Evolutionary conservation across 1,140 invertebrate genomes (phyloP), one percentile per base, ranked within the genome.

Genomic region (Dolichoris vasculosae): DNA sequence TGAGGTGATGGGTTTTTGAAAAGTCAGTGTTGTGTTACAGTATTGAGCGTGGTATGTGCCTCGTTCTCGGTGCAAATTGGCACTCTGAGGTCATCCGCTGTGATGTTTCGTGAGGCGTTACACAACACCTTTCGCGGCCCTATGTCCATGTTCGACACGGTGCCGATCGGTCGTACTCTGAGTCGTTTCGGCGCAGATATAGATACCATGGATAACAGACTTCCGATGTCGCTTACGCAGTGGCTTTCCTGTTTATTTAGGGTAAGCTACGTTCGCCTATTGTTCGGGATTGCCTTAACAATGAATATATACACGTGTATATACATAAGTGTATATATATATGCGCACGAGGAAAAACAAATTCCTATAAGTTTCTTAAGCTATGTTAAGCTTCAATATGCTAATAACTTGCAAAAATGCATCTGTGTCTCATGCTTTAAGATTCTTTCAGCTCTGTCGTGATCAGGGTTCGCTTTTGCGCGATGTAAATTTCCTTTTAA

Each of bases 151-250:
- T 98, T 97, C 94, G 97, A 98, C 93, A 95, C 96, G 88, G 98
- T 97, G 88, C 97, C 97, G 73, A 91, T 96, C 85, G 97, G 97
- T 89, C 95, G 97, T 90, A 95, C 98, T 89, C 94, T 98, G 88
- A 98, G 97, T 94, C 95, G 97, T 89, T 98, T 98, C 94, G 95
- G 95, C 92, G 97, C 97, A 93, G 97, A 97, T 94, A 94, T 97
- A 87, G 96, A 97, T 91, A 95, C 95, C 87, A 93, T 97, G 90
- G 97, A 97, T 94, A 96, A 95, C 90, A 95, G 95, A 90, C 93
- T 97, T 90, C 96, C 96, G 75, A 94, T 95, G 94, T 95, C 95
- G 87, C 91, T 97, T 89, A 93, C 95, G 91, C 95, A 94, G 87
- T 96, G 95, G 95, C 94, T 95, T 89, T 94, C 94, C 87, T 95